Percentiles rank a stretch among this genome's conserved stretches.
phyloP scores from a whole-genome alignment of 2,797 vertebrate species.

The Cacajao melanocephalus region DNA sequence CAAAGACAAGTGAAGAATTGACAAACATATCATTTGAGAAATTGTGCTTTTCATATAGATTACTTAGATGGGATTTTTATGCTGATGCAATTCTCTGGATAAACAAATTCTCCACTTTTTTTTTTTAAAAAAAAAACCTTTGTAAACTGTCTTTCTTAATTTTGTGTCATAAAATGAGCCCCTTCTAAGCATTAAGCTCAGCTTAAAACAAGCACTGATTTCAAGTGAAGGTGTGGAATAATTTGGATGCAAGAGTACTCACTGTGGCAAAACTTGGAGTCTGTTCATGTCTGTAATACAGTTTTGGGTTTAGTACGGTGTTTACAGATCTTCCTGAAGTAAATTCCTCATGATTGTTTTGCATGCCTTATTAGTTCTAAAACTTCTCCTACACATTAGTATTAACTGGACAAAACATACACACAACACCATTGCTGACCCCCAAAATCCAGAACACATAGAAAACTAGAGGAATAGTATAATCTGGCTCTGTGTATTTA shows the following conservation, averaged over 20 bases:
- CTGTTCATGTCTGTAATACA: not conserved
- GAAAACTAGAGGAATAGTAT: not conserved
- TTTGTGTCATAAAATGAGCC: not conserved
- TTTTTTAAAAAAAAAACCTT: conserved; percentile 26
- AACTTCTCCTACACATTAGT: not conserved
- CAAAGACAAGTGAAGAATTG: conserved; percentile 4
- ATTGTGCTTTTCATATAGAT: conserved; percentile 41
- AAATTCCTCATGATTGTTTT: not conserved
- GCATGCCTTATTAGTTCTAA: not conserved
- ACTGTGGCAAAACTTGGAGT: not conserved
- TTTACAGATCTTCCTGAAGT: not conserved
- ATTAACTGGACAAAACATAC: not conserved
- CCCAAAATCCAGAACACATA: not conserved
- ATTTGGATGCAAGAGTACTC: conserved; percentile 22
- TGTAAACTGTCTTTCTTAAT: conserved; percentile 53
- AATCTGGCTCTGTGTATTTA: not conserved
- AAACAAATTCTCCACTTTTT: not conserved
- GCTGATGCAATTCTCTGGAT: conserved; percentile 17
- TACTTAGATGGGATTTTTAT: conserved; percentile 21
- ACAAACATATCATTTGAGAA: conserved; percentile 42
- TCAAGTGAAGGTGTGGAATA: conserved; percentile 32
- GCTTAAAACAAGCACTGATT: conserved; percentile 63
- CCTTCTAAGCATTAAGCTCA: conserved; percentile 7
- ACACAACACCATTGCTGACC: not conserved
- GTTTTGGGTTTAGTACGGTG: not conserved